phyloP scores from a whole-genome alignment of 2,113 vertebrate genomes.

The Isichthys henryi region DNA sequence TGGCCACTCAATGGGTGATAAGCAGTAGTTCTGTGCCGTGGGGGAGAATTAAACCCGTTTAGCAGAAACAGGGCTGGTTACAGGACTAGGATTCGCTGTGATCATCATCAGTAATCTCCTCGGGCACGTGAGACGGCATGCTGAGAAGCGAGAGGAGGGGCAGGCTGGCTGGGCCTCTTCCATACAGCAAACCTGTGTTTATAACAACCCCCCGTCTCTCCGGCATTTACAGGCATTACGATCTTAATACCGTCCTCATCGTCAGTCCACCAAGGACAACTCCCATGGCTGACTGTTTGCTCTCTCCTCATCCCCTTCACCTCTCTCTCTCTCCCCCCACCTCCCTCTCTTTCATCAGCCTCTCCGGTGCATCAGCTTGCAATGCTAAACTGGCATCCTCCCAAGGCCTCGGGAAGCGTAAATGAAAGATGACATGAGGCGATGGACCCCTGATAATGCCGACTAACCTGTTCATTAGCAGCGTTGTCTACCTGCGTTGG shows the following conservation, averaged over 20 bases:
- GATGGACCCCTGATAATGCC: slow-evolving; percentile 49
- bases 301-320: not conserved
- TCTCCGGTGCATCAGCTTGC: slow-evolving; percentile 26
- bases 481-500: slow-evolving; percentile 28
- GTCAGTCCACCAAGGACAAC: not conserved
- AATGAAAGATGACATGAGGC: slow-evolving; percentile 51
- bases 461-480: slow-evolving; percentile 46
- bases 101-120: not conserved
- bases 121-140: not conserved
- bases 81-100: not conserved
- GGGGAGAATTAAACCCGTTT: not conserved
- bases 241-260: not conserved
- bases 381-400: slow-evolving; percentile 42
- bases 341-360: not conserved
- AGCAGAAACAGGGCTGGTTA: not conserved
- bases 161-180: not conserved
- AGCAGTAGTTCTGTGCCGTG: not conserved
- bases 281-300: not conserved
- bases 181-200: not conserved
- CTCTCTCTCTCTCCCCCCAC: not conserved
- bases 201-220: not conserved
- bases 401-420: slow-evolving; percentile 40
- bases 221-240: not conserved
- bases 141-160: not conserved
- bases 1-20: not conserved